phyloP scores from a whole-genome alignment of 2,888 invertebrate species.

The Altica lythri region DNA sequence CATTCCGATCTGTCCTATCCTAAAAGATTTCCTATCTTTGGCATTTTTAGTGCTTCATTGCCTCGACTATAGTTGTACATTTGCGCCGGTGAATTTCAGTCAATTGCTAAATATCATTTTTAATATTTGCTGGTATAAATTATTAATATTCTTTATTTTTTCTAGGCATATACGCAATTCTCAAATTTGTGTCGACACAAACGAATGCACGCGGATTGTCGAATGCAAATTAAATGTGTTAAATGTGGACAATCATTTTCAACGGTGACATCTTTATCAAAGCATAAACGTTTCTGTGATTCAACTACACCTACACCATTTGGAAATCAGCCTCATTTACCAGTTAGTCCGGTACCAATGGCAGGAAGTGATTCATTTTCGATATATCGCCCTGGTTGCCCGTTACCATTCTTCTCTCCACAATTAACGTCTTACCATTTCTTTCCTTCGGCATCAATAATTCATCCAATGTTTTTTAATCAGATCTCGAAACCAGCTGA shows the following conservation, averaged over 20 bases:
- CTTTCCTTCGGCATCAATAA: slow-evolving; percentile 61
- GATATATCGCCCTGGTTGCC: slow-evolving; percentile 68
- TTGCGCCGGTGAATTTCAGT: too few relatives aligned
- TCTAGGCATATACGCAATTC: slow-evolving; percentile 95
- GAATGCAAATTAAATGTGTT: slow-evolving; percentile 89
- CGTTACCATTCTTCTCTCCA: slow-evolving; percentile 68
- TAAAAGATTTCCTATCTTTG: too few relatives aligned
- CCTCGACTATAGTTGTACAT: too few relatives aligned
- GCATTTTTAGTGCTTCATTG: too few relatives aligned
- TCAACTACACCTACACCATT: slow-evolving; percentile 64
- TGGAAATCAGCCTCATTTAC: slow-evolving; percentile 49
- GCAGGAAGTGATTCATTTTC: slow-evolving; percentile 64
- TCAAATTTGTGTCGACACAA: slow-evolving; percentile 99
- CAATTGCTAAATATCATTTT: not conserved
- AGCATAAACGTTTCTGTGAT: slow-evolving; percentile 96
- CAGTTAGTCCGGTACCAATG: slow-evolving; percentile 47
- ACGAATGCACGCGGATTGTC: slow-evolving; percentile 97
- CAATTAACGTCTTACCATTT: slow-evolving; percentile 60
- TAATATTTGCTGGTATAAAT: not conserved
- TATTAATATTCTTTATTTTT: slow-evolving; percentile 43
- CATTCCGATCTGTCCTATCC: too few relatives aligned
- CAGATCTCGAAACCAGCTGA: slow-evolving; percentile 59
- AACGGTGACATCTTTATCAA: slow-evolving; percentile 88
- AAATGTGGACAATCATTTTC: slow-evolving; percentile 94
- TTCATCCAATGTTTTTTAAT: slow-evolving; percentile 70